Evolutionary conservation across 2,888 invertebrate species (phyloP).

Genomic region (Gastrophysa polygoni): DNA sequence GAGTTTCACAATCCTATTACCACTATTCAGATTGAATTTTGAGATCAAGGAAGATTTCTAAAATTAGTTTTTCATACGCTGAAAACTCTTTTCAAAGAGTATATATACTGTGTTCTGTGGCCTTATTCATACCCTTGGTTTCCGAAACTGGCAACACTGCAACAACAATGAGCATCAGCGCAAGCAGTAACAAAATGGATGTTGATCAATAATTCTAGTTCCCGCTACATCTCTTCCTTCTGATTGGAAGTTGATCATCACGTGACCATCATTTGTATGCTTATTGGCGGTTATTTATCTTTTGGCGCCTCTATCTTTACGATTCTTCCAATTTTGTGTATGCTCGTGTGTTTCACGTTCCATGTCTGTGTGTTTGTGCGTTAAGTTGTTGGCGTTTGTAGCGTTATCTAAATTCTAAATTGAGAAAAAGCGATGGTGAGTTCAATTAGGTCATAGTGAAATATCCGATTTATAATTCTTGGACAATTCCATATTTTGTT

Average conservation of each 20-base stretch:
- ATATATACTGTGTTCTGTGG: too few species aligned
- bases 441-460: constrained; percentile 29
- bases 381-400: constrained; percentile 41
- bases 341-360: constrained; percentile 35
- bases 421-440: constrained; percentile 57
- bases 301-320: constrained; percentile 50
- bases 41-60: too few species aligned
- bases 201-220: constrained; percentile 44
- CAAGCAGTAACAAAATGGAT: not conserved
- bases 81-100: too few species aligned
- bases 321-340: constrained; percentile 39
- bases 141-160: constrained; percentile 32
- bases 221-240: constrained; percentile 24
- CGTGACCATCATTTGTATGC: constrained; percentile 47
- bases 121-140: not conserved
- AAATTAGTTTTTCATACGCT: too few species aligned
- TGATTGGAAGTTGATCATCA: constrained; percentile 53
- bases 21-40: too few species aligned
- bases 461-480: constrained; percentile 18
- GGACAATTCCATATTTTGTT: constrained; percentile 1
- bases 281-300: constrained; percentile 38
- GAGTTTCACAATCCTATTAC: too few species aligned
- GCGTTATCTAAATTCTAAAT: constrained; percentile 11
- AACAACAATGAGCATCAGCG: constrained; percentile 30
- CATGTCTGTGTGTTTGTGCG: constrained; percentile 37